Evolutionary conservation across 1,140 invertebrate species (phyloP), one percentile per base, ranked within the genome.

Genomic region (Neoseiulus cucumeris): DNA sequence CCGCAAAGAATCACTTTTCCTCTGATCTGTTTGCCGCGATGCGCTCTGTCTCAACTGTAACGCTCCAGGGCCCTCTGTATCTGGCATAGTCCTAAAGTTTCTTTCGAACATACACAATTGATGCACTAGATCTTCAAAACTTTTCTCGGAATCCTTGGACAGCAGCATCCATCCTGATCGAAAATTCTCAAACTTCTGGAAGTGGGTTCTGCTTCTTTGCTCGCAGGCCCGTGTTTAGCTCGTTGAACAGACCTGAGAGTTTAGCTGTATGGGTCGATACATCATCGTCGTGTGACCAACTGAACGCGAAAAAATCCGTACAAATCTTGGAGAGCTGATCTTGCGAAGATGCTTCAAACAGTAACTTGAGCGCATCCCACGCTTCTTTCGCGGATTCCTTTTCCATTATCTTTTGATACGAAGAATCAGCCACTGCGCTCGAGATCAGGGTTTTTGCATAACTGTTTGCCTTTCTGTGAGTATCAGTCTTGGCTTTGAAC

Each of bases 281-380:
- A 45, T 65, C 25, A 22, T 65, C 17, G 5, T 28, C 25, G 5
- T 6, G 2, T 5, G 17, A 33, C 64, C 42, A 65, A 28, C 20
- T 65, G 28, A 65, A 65, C 5, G 2, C 28, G 12, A 65, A 65
- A 44, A 65, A 65, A 28, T 65, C 28, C 12, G 20, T 44, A 7
- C 64, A 65, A 29, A 45, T 65, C 18, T 45, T 45, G 25, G 18
- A 65, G n/a, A 65, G 42, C 42, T 45, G 64, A 33, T 65, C 41
- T n/a, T 65, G 28, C 30, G 64, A 65, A 1, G 42, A 20, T 17
- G 64, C 42, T 44, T 65, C 64, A 45, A 33, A 65, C 28, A 44
- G n/a, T 7, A 41, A 29, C 14, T 65, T 28, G 5, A 65, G 25
- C 42, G 29, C 41, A 7, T 33, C 7, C 42, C 41, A 45, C 1